Base-by-base conservation (phyloP, 2,888 invertebrate genomes). In the Biston stratarius region DNA sequence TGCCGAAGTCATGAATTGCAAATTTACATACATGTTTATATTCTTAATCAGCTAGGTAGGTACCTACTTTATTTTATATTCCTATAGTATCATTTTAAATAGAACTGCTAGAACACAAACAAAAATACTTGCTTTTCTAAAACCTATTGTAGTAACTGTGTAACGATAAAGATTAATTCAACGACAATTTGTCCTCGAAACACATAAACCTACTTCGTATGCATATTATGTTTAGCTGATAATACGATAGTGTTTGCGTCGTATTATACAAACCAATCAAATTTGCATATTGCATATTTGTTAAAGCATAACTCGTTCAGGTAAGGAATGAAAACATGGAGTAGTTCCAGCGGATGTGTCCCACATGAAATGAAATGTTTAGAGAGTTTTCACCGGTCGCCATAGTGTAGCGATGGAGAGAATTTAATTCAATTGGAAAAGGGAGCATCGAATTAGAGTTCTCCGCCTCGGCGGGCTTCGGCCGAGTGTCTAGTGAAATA, bases 401-500 rank as follows among this genome's bases (percentile, higher is more conserved):
- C 47, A n/a, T n/a, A n/a, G 53, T 56, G 60, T 67, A 64, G 67
- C 68, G 14, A 49, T 47, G 36, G 58, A 62, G 40, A 48, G 58
- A 58, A 59, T 59, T 53, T 62, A 67, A 62, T 48, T 66, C 67
- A 69, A 74, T 74, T 70, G 65, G 52, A 15, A 64, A 47, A 56
- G 68, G 64, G 68, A 70, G 52, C 70, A 64, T 69, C 58, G 69
- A 65, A 67, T 63, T 67, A 51, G 57, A 67, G 65, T 59, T 61
- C 55, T 64, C 74, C 73, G 76, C 74, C 74, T 75, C 80, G 65
- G 77, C 76, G 71, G 76, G 75, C 76, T 78, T 40, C 49, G 64
- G 52, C 78, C 79, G 77, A 79, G 81, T 84, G 82, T 82, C 83
- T 83, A 83, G 83, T 86, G 83, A 87, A 87, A 89, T 87, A 84